Base-by-base conservation (phyloP, 2,888 invertebrate genomes). In the Dichetophora obliterata region DNA sequence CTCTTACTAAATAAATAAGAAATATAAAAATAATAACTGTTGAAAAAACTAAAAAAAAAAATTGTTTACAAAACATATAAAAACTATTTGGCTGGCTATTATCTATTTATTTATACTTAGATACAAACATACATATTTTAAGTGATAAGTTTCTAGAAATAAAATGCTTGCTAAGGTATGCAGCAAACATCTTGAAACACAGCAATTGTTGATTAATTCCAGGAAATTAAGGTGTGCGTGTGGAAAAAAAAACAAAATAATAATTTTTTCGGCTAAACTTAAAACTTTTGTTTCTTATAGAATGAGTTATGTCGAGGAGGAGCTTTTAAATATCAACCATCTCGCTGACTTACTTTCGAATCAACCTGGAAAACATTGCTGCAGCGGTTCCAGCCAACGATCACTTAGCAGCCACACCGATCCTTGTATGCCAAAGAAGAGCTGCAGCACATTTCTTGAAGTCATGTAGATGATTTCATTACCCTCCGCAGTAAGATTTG, bases 381-480 rank as follows among this genome's bases (percentile, higher is more conserved):
- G 88, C 48, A 85, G 79, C 0, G 88, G 84, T 27, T 80, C 84
- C 3, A 88, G 80, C 54, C 86, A 83, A 14, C 84, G 84, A 80
- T 88, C 88, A 59, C 86, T 86, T 2, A 88, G 79, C 37, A 88
- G 82, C 88, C 88, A 88, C 9, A 88, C 83, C 0, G 86, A 84
- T 11, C 84, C 85, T 11, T 85, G 84, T 3, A 76, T 78, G 1
- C 85, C 87, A 54, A 87, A 84, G 71, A 88, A 88, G 76, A 88
- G 85, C 79, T 88, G 88, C 75, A 87, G 87, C 43, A 88, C 86
- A 75, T 87, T 88, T 75, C 86, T 85, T 1, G 88, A 84, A 11
- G 86, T 88, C 57, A 88, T 75, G 52, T 88, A 86, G 22, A 88
- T 85, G 69, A 88, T 87, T 80, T 88, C 88, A 75, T 87, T 87